Evolutionary conservation across 2,113 vertebrate genomes (phyloP), one percentile per base, ranked within the genome.

Genomic region (Hippotragus niger): DNA sequence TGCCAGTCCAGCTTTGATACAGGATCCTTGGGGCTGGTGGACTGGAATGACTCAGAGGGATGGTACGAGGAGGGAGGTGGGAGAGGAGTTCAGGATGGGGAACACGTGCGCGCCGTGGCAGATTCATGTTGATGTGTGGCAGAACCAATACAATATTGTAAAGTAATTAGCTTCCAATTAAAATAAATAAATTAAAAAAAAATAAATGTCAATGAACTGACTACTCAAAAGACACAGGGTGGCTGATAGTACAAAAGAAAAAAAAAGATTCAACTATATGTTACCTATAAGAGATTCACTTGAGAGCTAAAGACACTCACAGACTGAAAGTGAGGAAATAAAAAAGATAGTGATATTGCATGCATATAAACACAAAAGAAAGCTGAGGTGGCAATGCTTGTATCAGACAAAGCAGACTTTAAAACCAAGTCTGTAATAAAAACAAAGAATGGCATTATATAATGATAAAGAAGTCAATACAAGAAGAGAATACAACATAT

Each of bases 101-200:
- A 23, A 57, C 55, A 57, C 3, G 1, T 57, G 21, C 23, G 25
- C 0, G 3, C 21, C 0, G 1, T 57, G 55, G 21, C 1, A 1
- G 55, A 57, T 57, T 57, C 55, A 57, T 23, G 55, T 25, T 57
- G 55, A 57, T 57, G 21, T 25, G 55, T 57, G 55, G 55, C 55
- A 57, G 55, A 57, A 57, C 21, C 21, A 57, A 25, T 57, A 57
- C 55, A 57, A 57, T 57, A 57, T 25, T 25, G 55, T 23, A 57
- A 25, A 57, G 55, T 57, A 57, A 57, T 57, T 57, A 57, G 55
- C 55, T 57, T 57, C 55, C 55, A 57, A 57, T 57, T 25, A 57
- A 57, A 57, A 57, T 25, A 25, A 57, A 57, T 57, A 52, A 13
- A 50, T 52, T 9, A 3, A 9, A 55, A 57, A 55, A 55, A 55